A percentile compares a stretch with the other conserved stretches of the same genome.
These are phyloP conservation scores for Aporophyla lueneburgensis DNA, from an alignment of 2,888 invertebrate species.

Conservation along the genomic window DNA sequence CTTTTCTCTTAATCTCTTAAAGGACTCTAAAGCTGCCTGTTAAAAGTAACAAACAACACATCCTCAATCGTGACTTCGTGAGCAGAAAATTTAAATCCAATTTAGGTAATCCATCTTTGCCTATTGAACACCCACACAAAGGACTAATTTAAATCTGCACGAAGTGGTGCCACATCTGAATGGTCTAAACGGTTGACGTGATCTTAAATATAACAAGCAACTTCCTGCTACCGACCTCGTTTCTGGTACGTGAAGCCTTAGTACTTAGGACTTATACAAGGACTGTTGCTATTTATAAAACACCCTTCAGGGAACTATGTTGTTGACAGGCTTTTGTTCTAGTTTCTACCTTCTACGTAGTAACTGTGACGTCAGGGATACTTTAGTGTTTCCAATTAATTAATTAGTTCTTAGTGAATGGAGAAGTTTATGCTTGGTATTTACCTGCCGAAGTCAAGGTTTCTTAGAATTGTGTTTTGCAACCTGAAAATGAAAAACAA, in stretches of 20 bases:
- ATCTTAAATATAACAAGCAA: conserved; percentile 62
- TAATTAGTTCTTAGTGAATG: conserved; percentile 8
- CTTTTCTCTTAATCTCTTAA: background rate
- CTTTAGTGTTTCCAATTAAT: conserved; percentile 10
- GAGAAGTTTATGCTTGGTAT: conserved; percentile 20
- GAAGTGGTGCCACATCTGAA: conserved; percentile 51
- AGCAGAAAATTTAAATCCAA: conserved; percentile 35
- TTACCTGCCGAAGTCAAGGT: conserved; percentile 31
- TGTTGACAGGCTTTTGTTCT: conserved; percentile 29
- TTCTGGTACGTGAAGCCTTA: conserved; percentile 73
- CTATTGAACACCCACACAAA: conserved; percentile 50
- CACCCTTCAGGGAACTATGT: conserved; percentile 46
- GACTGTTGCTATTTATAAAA: conserved; percentile 62
- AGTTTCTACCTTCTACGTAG: conserved; percentile 25
- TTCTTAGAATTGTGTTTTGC: conserved; percentile 37
- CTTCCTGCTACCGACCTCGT: conserved; percentile 72
- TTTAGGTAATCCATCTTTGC: conserved; percentile 45
- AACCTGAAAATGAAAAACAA: conserved; percentile 41
- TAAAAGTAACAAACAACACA: conserved; percentile 21
- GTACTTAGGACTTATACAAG: conserved; percentile 51
- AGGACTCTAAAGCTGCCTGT: background rate
- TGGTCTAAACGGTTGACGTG: conserved; percentile 54
- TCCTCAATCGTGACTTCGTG: conserved; percentile 26
- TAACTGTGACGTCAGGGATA: background rate
- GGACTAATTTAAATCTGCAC: conserved; percentile 45